Percentiles rank a stretch among this genome's conserved stretches.
These are phyloP conservation scores for Pygoscelis adeliae DNA, from an alignment of 2,113 vertebrate species.

Conservation along the genomic window DNA sequence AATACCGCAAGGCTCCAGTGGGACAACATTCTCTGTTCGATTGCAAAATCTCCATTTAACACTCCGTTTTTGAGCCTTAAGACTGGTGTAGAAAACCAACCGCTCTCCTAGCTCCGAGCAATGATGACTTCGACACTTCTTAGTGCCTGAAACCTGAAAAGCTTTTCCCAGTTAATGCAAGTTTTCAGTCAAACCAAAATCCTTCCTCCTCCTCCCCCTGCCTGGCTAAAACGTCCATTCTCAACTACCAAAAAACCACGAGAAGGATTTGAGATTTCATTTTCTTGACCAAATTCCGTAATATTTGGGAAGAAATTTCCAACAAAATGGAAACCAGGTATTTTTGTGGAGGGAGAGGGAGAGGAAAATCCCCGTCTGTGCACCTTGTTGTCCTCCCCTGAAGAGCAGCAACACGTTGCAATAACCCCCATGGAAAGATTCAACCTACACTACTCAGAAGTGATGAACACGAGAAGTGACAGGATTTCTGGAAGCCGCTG, in stretches of 20 bases:
- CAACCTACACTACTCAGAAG: background rate
- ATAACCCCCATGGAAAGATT: background rate
- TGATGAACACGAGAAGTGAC: background rate
- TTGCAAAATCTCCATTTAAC: background rate
- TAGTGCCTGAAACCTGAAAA: background rate
- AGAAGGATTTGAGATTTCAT: background rate
- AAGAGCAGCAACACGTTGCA: background rate
- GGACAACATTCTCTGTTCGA: background rate
- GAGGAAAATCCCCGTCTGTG: background rate
- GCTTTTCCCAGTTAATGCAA: background rate
- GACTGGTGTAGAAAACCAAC: background rate
- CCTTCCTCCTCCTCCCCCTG: background rate
- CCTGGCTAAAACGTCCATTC: background rate
- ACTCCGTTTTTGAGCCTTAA: background rate
- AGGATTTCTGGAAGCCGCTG: background rate
- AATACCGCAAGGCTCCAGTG: fast-evolving
- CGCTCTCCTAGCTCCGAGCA: background rate
- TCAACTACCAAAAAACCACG: background rate
- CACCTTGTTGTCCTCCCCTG: background rate
- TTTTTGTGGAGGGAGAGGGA: background rate
- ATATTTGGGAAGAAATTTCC: background rate
- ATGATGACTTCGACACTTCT: background rate
- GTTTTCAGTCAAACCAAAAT: background rate
- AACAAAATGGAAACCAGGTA: background rate
- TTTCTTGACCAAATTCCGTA: background rate